Base-by-base conservation (phyloP, 2,113 vertebrate species). In the Istiophorus platypterus region DNA sequence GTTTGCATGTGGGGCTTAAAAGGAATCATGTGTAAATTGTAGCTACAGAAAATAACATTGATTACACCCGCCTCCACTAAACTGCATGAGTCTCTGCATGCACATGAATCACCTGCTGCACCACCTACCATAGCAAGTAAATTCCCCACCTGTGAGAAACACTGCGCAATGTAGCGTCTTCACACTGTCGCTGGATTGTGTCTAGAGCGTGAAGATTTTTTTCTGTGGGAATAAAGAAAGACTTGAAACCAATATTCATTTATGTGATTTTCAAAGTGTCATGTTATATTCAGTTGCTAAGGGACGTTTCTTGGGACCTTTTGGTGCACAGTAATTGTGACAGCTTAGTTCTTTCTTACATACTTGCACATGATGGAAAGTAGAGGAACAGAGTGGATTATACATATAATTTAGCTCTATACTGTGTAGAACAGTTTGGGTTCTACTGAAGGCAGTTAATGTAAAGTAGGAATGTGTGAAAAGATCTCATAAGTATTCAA, bases 401-500 rank as follows among this genome's bases (percentile, higher is more conserved):
- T 24, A 24, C 51, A 11, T 34, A n/a, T n/a, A 11, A 11, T 6
- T 15, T 10, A 24, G 12, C n/a, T 13, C n/a, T 13, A 5, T 52
- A 52, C 22, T n/a, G 18, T 22, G 47, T 18, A 7, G n/a, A n/a
- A n/a, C n/a, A n/a, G n/a, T n/a, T n/a, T n/a, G n/a, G n/a, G n/a
- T n/a, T n/a, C n/a, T n/a, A n/a, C n/a, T n/a, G n/a, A n/a, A n/a
- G n/a, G n/a, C 68, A 72, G 26, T 37, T 26, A 24, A 47, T 70
- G 18, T 70, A 62, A 12, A 71, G 22, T 26, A 17, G n/a, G 1
- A 39, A 27, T 64, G 61, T 80, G 61, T 72, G 68, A 80, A 72
- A 45, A 72, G 47, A 74, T 24, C 63, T 81, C 26, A 26, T 62
- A 62, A 22, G 34, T 68, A 69, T 37, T 69, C 72, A 62, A 22